Evolutionary conservation across 2,113 vertebrate species (phyloP), one percentile per base, ranked within the genome.

Genomic region (Ophiodon elongatus): DNA sequence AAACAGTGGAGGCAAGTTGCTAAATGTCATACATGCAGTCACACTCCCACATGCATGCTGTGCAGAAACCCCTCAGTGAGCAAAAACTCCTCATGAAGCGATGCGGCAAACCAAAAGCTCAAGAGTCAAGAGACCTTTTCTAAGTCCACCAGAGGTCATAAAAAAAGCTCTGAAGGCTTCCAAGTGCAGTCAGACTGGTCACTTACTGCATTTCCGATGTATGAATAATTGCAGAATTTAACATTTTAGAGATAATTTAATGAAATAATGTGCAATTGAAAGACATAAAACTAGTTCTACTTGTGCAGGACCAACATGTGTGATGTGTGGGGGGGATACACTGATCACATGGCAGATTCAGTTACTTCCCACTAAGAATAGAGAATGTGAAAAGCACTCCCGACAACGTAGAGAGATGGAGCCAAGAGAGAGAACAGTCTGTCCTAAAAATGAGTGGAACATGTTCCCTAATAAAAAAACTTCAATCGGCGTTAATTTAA

Each of bases 311-410:
- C 39, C 45, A 72, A 79, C n/a, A 71, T 31, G 72, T 78, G 82
- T 81, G 69, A 73, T 33, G 80, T 79, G 84, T 77, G 54, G 70
- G 79, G 64, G 43, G 76, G 86, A 75, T 4, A 74, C 50, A 64
- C 72, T 37, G 76, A 83, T 88, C 87, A 87, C 85, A 86, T 29
- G 9, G 71, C 83, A 93, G 88, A 93, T 94, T 94, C 83, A 87
- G 50, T 94, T 94, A 91, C 94, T 87, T 71, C 82, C 67, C 86
- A 88, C 93, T 83, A 93, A 91, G 87, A 94, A 94, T 94, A 93
- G 92, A 91, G 80, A 82, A 63, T 57, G 83, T 47, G 15, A 87
- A 80, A 60, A 84, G 71, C 50, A 85, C 45, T 35, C 68, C 54
- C 69, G 78, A 90, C 35, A 59, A 69, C 23, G 19, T 6, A 73